Base-by-base conservation (phyloP, 2,797 vertebrate species). In the Lepilemur septentrionalis region DNA sequence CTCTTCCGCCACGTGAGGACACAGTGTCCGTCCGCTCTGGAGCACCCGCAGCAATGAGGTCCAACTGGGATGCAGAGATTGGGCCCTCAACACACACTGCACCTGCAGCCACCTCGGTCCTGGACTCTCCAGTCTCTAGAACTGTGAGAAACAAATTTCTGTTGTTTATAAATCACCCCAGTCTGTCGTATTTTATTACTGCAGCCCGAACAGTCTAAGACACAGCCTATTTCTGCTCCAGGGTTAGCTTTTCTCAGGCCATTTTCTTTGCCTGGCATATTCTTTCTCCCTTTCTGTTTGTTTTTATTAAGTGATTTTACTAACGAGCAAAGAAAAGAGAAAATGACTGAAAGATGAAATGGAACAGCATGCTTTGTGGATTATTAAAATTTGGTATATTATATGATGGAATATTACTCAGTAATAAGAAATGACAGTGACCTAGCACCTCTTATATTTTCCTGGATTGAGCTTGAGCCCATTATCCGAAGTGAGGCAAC, bases 301-400 rank as follows among this genome's bases (percentile, higher is more conserved):
- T 50, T 81, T 63, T 41, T 50, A 79, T 65, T 82, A 69, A 72
- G 52, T 52, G 2, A 48, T 63, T 73, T 90, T 78, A 61, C 5
- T 87, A 52, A 75, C n/a, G 17, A 90, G 15, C 32, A 94, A 95
- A 92, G 6, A 59, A 85, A 32, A 57, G 5, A 87, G 12, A 87
- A 85, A 30, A 61, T 92, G 17, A 52, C 20, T 8, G 8, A 69
- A 11, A 30, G 10, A 38, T 81, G 22, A 86, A 90, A 86, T 81
- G 23, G 7, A 95, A 57, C 15, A n/a, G n/a, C 15, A 35, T 55
- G 14, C 18, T 17, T 5, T 84, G 48, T 48, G 48, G 48, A 48
- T 48, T 48, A 48, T 48, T 48, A 48, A 48, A 48, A 48, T 48
- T 48, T 13, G 48, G 48, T 48, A 13, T 48, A 48, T 3, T 48